phyloP scores from a whole-genome alignment of 23 tunicate species.

The Ciona savignyi region DNA sequence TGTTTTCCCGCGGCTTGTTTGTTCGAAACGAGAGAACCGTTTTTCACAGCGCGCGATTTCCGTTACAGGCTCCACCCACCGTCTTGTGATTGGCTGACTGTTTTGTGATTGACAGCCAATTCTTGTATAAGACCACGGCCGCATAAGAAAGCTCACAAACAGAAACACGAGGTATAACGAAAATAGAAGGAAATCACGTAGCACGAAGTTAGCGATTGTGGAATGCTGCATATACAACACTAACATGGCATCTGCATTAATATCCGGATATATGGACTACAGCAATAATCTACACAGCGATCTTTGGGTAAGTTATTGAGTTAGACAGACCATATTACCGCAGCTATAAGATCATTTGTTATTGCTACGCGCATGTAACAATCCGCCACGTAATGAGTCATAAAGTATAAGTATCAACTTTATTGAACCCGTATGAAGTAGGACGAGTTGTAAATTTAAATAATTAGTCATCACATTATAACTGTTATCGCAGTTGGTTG shows the following conservation, averaged over 20 bases:
- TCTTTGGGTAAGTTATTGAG: conserved; percentile 9
- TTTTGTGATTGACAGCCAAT: not conserved
- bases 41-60: conserved; percentile 4
- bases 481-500: too few relatives aligned
- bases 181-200: not conserved
- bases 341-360: too few relatives aligned
- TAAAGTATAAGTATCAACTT: conserved; percentile 2
- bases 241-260: conserved; percentile 9
- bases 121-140: not conserved
- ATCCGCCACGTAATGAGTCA: too few relatives aligned
- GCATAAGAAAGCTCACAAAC: not conserved
- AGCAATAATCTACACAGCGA: conserved; percentile 18
- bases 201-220: not conserved
- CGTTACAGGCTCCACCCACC: conserved; percentile 2
- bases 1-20: not conserved
- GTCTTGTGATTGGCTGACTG: conserved; percentile 2
- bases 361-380: too few relatives aligned
- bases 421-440: not conserved
- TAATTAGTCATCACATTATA: too few relatives aligned
- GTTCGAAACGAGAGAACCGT: not conserved
- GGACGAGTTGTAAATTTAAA: too few relatives aligned
- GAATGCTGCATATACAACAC: not conserved
- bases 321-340: too few relatives aligned
- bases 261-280: conserved; percentile 15
- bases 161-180: not conserved